Conservation (phyloP, 2,797 vertebrate genomes). For the Borostomias antarcticus region DNA sequence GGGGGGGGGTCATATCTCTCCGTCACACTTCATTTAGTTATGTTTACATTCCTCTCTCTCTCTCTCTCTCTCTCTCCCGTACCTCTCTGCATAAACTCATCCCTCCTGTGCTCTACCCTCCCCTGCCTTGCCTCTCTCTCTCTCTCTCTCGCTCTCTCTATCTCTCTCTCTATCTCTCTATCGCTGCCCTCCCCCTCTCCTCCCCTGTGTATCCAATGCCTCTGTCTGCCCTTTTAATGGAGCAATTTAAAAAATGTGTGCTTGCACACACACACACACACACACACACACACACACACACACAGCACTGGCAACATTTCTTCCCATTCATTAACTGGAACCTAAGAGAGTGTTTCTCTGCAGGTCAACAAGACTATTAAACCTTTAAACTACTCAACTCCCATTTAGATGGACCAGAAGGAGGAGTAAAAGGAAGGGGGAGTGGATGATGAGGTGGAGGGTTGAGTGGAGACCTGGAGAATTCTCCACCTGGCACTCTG, state of each 20-base stretch:
- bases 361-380: background rate
- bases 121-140: slow-evolving; percentile 1
- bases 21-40: background rate
- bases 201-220: background rate
- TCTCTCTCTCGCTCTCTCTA: slow-evolving; percentile 17
- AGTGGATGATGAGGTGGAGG: too few relatives aligned
- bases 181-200: background rate
- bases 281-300: slow-evolving; percentile 18
- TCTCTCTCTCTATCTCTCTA: background rate
- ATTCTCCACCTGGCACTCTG: background rate
- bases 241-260: slow-evolving; percentile 5
- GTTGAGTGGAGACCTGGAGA: background rate
- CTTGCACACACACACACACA: slow-evolving; percentile 3
- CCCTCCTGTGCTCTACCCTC: background rate
- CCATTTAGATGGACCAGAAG: background rate
- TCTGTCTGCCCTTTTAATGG: slow-evolving; percentile 14
- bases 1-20: background rate
- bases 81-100: background rate
- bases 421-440: background rate
- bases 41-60: background rate
- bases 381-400: background rate
- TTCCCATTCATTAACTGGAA: background rate
- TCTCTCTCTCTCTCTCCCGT: background rate
- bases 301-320: background rate
- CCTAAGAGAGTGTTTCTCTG: background rate